Percentiles rank a stretch among this genome's conserved stretches.
These are phyloP conservation scores for Stenopsyche tienmushanensis DNA, from an alignment of 1,140 invertebrate genomes.

Conservation along the genomic window DNA sequence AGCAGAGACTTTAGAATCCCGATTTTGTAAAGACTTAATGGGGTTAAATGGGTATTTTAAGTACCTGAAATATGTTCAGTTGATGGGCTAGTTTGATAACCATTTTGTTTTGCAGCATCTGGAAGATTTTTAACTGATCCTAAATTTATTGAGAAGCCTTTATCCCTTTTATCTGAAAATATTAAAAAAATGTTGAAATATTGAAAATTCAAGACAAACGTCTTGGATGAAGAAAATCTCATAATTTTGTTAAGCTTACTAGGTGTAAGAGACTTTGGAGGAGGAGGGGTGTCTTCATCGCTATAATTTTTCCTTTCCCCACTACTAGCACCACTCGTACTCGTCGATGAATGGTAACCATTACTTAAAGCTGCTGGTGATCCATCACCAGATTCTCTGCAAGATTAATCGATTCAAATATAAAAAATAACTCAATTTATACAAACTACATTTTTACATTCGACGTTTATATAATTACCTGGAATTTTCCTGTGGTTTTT, in stretches of 20 bases:
- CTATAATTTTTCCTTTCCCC: conserved; percentile 54
- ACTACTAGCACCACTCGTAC: conserved; percentile 46
- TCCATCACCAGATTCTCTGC: conserved; percentile 32
- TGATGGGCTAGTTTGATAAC: conserved; percentile 55
- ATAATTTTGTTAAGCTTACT: conserved; percentile 15
- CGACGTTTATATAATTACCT: conserved; percentile 40
- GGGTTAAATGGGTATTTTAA: conserved; percentile 2
- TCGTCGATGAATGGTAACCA: conserved; percentile 41
- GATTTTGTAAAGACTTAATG: no score
- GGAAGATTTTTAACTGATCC: conserved; percentile 53
- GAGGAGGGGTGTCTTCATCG: conserved; percentile 52
- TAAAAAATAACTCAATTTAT: not conserved
- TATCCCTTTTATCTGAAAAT: conserved; percentile 54
- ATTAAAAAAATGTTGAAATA: not conserved
- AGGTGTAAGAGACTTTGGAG: conserved; percentile 20
- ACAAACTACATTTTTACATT: conserved; percentile 26
- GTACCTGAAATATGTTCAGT: conserved; percentile 48
- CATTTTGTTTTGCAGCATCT: conserved; percentile 53
- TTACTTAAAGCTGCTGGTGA: conserved; percentile 41
- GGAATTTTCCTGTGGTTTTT: conserved; percentile 49
- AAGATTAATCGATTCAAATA: not conserved
- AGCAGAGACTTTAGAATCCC: no score
- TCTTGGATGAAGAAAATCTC: not conserved
- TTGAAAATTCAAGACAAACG: no score
- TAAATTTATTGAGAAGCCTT: conserved; percentile 53